A percentile compares a stretch with the other conserved stretches of the same genome.
Evolutionary conservation across 1,140 invertebrate species (phyloP).

Genomic region (Nasonia vitripennis): DNA sequence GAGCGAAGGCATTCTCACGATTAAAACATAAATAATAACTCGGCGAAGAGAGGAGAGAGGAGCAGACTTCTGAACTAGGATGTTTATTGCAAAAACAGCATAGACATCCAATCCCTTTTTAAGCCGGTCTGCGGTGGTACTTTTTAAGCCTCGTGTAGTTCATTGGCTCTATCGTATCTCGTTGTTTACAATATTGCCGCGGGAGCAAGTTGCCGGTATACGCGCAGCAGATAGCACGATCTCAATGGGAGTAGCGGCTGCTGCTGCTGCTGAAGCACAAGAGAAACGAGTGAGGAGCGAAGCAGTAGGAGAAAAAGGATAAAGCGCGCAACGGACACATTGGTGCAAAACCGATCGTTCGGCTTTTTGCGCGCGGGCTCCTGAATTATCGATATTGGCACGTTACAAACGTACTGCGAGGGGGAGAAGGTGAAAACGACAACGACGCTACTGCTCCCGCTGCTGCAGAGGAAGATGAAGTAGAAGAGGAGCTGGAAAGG

Average conservation of each 20-base stretch:
- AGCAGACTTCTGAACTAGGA: slow-evolving; percentile 8
- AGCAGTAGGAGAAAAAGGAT: slow-evolving; percentile 62
- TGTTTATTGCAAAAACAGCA: slow-evolving; percentile 26
- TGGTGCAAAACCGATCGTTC: slow-evolving; percentile 59
- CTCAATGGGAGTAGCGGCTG: slow-evolving; percentile 15
- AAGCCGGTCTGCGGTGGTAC: background rate
- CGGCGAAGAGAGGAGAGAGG: background rate
- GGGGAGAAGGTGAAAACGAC: slow-evolving; percentile 56
- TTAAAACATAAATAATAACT: slow-evolving; percentile 36
- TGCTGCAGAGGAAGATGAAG: background rate
- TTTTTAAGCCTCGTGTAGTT: slow-evolving; percentile 36
- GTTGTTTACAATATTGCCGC: slow-evolving; percentile 54
- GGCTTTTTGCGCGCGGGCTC: slow-evolving; percentile 15
- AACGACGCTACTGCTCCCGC: background rate
- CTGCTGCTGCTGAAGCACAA: background rate
- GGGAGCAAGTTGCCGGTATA: slow-evolving; percentile 25
- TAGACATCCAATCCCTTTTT: slow-evolving; percentile 14
- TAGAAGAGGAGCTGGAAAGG: slow-evolving; percentile 5
- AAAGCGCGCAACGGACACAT: slow-evolving; percentile 58
- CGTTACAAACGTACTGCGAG: slow-evolving; percentile 60
- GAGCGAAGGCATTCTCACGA: background rate
- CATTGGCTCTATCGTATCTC: slow-evolving; percentile 44
- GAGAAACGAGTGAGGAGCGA: slow-evolving; percentile 21
- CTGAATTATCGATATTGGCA: slow-evolving; percentile 67
- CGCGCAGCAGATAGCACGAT: slow-evolving; percentile 26